Base-by-base conservation (phyloP, 2,797 vertebrate species). In the Gallirallus australis region DNA sequence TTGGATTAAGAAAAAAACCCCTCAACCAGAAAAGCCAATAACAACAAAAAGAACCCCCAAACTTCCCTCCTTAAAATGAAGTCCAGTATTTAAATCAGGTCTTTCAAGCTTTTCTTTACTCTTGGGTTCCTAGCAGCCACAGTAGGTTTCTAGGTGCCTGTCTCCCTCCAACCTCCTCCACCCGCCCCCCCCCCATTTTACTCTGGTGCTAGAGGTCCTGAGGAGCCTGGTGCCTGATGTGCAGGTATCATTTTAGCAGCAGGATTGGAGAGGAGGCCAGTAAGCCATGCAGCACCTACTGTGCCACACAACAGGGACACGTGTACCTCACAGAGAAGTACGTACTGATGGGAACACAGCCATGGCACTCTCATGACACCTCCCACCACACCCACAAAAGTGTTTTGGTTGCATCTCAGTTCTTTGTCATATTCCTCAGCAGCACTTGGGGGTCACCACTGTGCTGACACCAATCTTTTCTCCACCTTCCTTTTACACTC, bases 341-440 rank as follows among this genome's bases (percentile, higher is more conserved):
- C 15, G 20, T n/a, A 42, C 8, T 61, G 27, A 13, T 12, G 40
- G 23, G 11, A 75, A 39, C 3, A 27, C 2, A 5, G 31, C 18
- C 33, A 6, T 15, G 35, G 42, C 7, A 25, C 37, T 48, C 33
- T 1, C 31, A 18, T 28, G 16, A 12, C 0, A 0, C 21, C 39
- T 60, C 25, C 54, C 35, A 39, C n/a, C 42, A 33, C 64, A 71
- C 13, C 23, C 16, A 15, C 48, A 60, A 37, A 11, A 57, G 54
- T 10, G 35, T 45, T 77, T 86, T 30, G 31, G 18, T 77, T 64
- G 28, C 56, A 57, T 27, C 45, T 42, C 48, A 33, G 20, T 35
- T 63, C 20, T 54, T 50, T n/a, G 15, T 12, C 3, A 1, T 19
- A 24, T 45, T 75, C 33, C 39, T 70, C 65, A 70, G 52, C 25